Percentiles rank a stretch among this genome's conserved stretches.
Evolutionary conservation across 2,113 vertebrate species (phyloP).

Genomic region (Pachyramphus minor): DNA sequence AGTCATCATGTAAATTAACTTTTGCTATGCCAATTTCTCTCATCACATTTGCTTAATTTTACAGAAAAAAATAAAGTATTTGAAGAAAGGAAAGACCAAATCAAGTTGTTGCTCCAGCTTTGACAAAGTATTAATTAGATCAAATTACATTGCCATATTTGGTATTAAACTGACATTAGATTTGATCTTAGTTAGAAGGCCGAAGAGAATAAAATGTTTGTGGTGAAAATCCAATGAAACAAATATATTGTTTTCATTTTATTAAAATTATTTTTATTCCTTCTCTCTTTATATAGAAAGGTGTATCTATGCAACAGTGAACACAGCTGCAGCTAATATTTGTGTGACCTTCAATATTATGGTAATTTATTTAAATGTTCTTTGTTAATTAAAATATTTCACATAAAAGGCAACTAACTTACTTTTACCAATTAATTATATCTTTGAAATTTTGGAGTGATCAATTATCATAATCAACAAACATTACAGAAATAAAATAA

Average conservation of each 20-base stretch:
- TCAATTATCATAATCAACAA: slow-evolving; percentile 78
- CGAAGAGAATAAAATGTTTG: not conserved
- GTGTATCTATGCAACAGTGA: not conserved
- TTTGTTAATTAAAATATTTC: slow-evolving; percentile 78
- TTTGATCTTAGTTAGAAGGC: not conserved
- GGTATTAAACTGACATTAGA: not conserved
- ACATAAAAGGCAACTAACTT: slow-evolving; percentile 67
- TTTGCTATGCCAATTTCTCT: not conserved
- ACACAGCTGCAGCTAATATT: slow-evolving; percentile 60
- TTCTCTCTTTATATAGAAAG: not conserved
- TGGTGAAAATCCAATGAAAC: not conserved
- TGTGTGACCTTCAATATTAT: slow-evolving; percentile 75
- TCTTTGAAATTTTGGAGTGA: slow-evolving; percentile 71
- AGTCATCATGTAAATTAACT: not conserved
- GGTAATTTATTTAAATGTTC: slow-evolving; percentile 78
- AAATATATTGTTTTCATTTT: not conserved
- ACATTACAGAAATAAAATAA: slow-evolving; percentile 71
- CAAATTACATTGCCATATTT: not conserved
- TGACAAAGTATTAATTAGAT: not conserved
- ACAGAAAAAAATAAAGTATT: not conserved
- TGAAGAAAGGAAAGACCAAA: not conserved
- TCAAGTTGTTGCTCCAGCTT: not conserved
- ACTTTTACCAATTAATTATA: slow-evolving; percentile 72
- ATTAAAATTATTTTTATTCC: slow-evolving; percentile 1
- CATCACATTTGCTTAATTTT: not conserved